Evolutionary conservation across 2,888 invertebrate genomes (phyloP).

Genomic region (Nephrotoma guestfalica): DNA sequence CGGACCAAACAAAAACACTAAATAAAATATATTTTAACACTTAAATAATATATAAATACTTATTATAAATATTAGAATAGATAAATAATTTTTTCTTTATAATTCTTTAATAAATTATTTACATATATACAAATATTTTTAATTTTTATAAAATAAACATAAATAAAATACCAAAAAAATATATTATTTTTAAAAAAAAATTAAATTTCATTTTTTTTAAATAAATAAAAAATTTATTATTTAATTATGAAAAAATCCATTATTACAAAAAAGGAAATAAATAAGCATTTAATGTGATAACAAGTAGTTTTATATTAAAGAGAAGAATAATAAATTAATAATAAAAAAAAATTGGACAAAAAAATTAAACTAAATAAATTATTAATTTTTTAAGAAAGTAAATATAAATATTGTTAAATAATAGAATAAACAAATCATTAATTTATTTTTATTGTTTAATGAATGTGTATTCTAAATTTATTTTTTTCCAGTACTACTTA

Average conservation of each 20-base stretch:
- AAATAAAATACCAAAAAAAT: not conserved
- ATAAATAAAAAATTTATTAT: conserved; percentile 8
- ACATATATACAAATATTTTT: not conserved
- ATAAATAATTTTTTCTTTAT: not conserved
- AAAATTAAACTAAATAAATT: not conserved
- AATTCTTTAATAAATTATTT: not conserved
- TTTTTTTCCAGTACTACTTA: not conserved
- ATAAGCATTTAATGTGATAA: conserved; percentile 16
- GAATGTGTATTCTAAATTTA: not conserved
- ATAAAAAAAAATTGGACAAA: not conserved
- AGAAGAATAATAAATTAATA: not conserved
- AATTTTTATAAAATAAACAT: not conserved
- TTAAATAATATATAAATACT: not conserved
- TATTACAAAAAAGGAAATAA: conserved; percentile 9
- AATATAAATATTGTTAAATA: not conserved
- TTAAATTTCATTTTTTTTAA: conserved; percentile 4
- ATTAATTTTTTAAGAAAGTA: not conserved
- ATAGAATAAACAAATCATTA: not conserved
- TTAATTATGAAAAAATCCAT: conserved; percentile 9
- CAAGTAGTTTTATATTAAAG: conserved; percentile 6
- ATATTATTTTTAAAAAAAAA: not conserved
- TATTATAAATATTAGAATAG: not conserved
- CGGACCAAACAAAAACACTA: not conserved
- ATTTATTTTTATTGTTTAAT: not conserved
- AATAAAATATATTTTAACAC: not conserved